A percentile compares a stretch with the other conserved stretches of the same genome.
Evolutionary conservation across 2,113 vertebrate genomes (phyloP).

Genomic region (Solea solea): DNA sequence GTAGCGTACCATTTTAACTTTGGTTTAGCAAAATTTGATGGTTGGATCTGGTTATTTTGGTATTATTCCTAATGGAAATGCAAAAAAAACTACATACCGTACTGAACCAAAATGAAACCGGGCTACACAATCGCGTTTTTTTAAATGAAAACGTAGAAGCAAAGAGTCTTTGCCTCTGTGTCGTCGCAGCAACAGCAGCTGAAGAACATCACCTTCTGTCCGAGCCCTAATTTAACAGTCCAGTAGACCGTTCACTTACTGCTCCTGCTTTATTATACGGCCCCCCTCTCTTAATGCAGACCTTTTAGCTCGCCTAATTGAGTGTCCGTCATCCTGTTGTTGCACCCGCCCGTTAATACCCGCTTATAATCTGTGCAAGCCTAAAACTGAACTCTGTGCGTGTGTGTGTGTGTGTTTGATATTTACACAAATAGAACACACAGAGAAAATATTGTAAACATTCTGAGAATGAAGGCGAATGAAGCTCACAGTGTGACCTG

Average conservation of each 20-base stretch:
- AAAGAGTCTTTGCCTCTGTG: too few relatives aligned
- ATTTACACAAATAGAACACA: constrained; percentile 37
- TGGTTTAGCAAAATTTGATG: too few relatives aligned
- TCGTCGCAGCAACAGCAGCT: constrained; percentile 44
- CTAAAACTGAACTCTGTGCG: constrained; percentile 39
- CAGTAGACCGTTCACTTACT: constrained; percentile 64
- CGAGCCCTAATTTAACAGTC: constrained; percentile 69
- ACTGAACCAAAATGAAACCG: too few relatives aligned
- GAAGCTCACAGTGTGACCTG: constrained; percentile 51
- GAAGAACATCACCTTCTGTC: constrained; percentile 74
- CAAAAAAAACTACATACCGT: too few relatives aligned
- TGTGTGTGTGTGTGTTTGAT: constrained; percentile 26
- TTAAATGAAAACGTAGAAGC: too few relatives aligned
- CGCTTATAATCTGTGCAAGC: constrained; percentile 46
- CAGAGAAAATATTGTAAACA: constrained; percentile 40
- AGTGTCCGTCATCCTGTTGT: constrained; percentile 52
- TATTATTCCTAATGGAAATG: too few relatives aligned
- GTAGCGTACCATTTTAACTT: too few relatives aligned
- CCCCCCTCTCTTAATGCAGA: constrained; percentile 55
- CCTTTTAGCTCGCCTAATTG: constrained; percentile 65
- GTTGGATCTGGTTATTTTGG: too few relatives aligned
- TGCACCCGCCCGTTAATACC: constrained; percentile 52
- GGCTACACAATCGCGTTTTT: too few relatives aligned
- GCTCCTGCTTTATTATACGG: constrained; percentile 48
- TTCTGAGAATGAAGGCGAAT: constrained; percentile 41